Evolutionary conservation across 2,888 invertebrate genomes (phyloP), one percentile per base, ranked within the genome.

Genomic region (Erebia ligea): DNA sequence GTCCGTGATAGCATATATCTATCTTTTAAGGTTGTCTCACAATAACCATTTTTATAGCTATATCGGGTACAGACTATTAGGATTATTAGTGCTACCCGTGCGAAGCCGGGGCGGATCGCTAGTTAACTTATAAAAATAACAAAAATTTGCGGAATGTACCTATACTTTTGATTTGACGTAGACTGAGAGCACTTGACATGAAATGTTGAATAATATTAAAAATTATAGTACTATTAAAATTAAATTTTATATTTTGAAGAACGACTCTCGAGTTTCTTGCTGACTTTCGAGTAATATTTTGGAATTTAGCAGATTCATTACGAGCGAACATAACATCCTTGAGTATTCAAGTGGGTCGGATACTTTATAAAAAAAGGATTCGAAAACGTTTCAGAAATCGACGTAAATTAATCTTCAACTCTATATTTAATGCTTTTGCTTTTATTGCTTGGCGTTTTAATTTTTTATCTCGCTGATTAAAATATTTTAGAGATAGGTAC

Each of bases 131-230:
- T 34, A 62, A 50, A 63, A 64, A 64, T 54, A 64, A 64, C 54
- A 64, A 64, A 64, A 54, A 54, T 19, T 19, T 17, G 40, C 54
- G 52, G 9, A 40, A 54, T 21, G 64, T 54, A 45, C 34, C 34
- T 25, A 25, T 45, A 48, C 48, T 52, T 64, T 54, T 64, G 64
- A 64, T 52, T 64, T 34, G 52, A 64, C 58, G 58, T 54, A 34
- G 40, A 54, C 19, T 52, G 52, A 64, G 64, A 17, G 64, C 34
- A 54, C 64, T 64, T 34, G 17, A 40, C 52, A 40, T 40, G 40
- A 52, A 64, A 64, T 40, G 64, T 64, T 17, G 40, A 54, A 64
- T 34, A 64, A 64, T 34, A 54, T 64, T 63, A 40, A 21, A 64
- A 64, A 48, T 48, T 45, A 8, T 62, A 19, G 42, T 61, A 40